These are phyloP conservation scores for Ormyrus pomaceus DNA, from an alignment of 2,888 invertebrate genomes.

Conservation along the genomic window DNA sequence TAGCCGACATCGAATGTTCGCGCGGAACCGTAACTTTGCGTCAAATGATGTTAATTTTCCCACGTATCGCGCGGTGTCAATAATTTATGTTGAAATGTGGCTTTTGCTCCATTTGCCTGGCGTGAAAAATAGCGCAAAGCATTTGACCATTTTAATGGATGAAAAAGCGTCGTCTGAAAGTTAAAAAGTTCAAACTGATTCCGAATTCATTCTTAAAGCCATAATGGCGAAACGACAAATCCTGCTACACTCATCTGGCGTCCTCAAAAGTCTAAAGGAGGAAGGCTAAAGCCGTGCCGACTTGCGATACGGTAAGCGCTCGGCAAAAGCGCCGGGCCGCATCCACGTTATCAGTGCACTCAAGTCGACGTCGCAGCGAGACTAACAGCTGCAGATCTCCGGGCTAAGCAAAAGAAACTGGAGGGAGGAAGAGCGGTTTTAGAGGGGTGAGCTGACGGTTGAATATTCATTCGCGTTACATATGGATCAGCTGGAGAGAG, in stretches of 20 bases:
- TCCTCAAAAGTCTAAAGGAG: too few relatives aligned
- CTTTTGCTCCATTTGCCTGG: neutral
- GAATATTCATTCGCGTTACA: conserved; percentile 75
- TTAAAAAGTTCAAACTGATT: too few relatives aligned
- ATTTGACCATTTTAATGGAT: neutral
- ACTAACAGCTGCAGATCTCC: conserved; percentile 58
- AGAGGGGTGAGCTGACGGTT: conserved; percentile 64
- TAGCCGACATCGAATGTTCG: conserved; percentile 57
- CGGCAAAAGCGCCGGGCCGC: conserved; percentile 39
- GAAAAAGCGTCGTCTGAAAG: neutral
- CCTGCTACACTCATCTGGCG: too few relatives aligned
- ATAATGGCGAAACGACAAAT: too few relatives aligned
- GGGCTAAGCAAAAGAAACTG: conserved; percentile 46
- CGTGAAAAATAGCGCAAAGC: neutral
- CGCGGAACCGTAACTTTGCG: conserved; percentile 48
- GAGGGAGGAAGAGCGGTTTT: conserved; percentile 52
- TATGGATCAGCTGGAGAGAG: conserved; percentile 72
- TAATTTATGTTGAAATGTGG: conserved; percentile 27
- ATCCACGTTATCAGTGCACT: conserved; percentile 66
- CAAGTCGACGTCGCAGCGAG: conserved; percentile 56
- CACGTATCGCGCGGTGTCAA: conserved; percentile 18
- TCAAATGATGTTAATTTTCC: conserved; percentile 55
- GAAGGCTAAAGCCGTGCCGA: neutral
- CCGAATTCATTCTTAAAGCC: too few relatives aligned
- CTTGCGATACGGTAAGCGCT: conserved; percentile 20